Conservation (phyloP, 2,113 vertebrate species). For the Mohoua ochrocephala region DNA sequence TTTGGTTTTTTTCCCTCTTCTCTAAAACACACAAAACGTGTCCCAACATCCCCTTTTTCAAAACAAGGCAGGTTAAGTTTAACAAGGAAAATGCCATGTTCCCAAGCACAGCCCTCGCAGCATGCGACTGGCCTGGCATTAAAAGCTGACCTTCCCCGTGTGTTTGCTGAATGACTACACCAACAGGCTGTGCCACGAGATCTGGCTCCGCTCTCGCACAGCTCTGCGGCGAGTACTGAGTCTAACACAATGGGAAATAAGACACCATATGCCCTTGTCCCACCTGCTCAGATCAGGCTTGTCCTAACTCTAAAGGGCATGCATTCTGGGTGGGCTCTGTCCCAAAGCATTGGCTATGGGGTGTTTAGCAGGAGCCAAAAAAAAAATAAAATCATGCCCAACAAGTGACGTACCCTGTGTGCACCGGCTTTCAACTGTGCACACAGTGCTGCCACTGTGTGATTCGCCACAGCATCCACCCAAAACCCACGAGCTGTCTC, state of each 20-base stretch:
- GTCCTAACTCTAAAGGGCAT: background rate
- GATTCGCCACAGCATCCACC: fast-evolving
- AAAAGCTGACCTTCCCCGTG: background rate
- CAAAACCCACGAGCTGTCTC: background rate
- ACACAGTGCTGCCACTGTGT: background rate
- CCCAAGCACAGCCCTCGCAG: fast-evolving
- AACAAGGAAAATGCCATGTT: background rate
- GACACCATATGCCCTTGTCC: background rate
- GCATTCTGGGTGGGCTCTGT: background rate
- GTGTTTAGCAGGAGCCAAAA: background rate
- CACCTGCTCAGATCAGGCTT: background rate
- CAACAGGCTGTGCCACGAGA: background rate
- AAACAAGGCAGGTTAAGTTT: background rate
- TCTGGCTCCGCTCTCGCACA: background rate
- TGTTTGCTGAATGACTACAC: background rate
- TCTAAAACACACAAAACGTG: background rate
- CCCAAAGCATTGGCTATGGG: background rate
- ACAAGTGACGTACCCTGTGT: fast-evolving
- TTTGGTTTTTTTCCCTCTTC: background rate
- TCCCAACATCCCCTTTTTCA: background rate
- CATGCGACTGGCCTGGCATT: fast-evolving
- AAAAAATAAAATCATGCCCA: fast-evolving
- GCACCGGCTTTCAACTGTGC: background rate
- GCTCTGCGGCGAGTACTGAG: background rate
- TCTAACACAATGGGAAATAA: background rate